Conservation (phyloP, 2,113 vertebrate species). For the Brevimyrus niger region DNA sequence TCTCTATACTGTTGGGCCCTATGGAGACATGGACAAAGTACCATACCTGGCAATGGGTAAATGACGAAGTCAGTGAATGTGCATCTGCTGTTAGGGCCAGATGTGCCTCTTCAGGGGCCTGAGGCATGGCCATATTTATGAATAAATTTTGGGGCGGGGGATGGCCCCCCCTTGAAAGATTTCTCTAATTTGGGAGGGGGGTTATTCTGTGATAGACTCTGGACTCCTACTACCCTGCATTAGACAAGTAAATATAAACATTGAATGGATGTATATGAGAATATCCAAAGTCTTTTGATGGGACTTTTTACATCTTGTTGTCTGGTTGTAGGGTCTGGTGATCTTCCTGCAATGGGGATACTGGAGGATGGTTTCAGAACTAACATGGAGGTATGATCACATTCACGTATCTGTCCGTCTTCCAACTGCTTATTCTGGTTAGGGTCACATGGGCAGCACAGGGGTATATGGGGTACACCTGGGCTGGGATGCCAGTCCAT, state of each 20-base stretch:
- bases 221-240: not conserved
- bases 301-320: not conserved
- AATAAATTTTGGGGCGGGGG: not conserved
- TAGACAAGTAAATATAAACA: not conserved
- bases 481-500: too few relatives aligned
- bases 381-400: slow-evolving; percentile 69
- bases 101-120: not conserved
- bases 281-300: not conserved
- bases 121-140: not conserved
- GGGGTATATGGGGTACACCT: too few relatives aligned
- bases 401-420: too few relatives aligned
- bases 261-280: not conserved
- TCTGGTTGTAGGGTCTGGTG: slow-evolving; percentile 63
- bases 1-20: slow-evolving; percentile 65
- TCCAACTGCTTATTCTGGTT: too few relatives aligned
- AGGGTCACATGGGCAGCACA: too few relatives aligned
- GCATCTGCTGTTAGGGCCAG: not conserved
- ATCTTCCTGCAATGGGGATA: slow-evolving; percentile 66
- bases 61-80: not conserved
- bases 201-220: not conserved
- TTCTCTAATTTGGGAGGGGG: not conserved
- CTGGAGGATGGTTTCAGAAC: slow-evolving; percentile 71
- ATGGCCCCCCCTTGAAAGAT: too few relatives aligned
- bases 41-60: slow-evolving; percentile 70
- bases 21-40: slow-evolving; percentile 57